Evolutionary conservation across 2,888 invertebrate genomes (phyloP).

Genomic region (Macaria notata): DNA sequence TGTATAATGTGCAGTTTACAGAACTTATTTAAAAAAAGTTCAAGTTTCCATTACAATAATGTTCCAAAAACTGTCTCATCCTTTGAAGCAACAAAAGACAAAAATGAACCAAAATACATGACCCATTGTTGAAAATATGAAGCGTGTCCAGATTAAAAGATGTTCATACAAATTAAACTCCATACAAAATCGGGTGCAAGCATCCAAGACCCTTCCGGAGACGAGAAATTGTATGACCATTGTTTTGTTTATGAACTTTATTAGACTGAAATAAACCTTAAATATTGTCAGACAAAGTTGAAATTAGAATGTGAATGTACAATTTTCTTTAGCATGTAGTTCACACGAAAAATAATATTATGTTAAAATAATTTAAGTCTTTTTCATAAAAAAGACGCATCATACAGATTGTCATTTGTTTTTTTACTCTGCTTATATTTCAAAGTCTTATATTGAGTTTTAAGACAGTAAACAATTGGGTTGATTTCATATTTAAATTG

Average conservation of each 20-base stretch:
- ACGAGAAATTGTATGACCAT: conserved; percentile 57
- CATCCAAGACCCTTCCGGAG: conserved; percentile 42
- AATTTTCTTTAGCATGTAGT: neutral
- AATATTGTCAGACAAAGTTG: conserved; percentile 9
- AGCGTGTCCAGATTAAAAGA: conserved; percentile 31
- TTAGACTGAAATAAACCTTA: conserved; percentile 22
- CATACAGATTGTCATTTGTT: conserved; percentile 16
- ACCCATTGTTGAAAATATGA: conserved; percentile 34
- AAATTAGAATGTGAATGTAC: conserved; percentile 1
- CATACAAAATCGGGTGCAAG: conserved; percentile 49
- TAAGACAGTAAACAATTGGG: neutral
- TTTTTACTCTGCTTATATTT: conserved; percentile 5
- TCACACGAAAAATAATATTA: conserved; percentile 5
- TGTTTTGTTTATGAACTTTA: conserved; percentile 35
- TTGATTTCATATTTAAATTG: too few species aligned
- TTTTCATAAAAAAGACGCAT: conserved; percentile 4
- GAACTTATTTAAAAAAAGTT: too few species aligned
- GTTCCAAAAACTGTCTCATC: too few species aligned
- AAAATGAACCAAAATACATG: neutral
- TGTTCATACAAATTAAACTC: conserved; percentile 44
- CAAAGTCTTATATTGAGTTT: conserved; percentile 6
- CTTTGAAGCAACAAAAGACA: too few species aligned
- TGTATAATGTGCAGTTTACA: too few species aligned
- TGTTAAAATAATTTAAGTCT: conserved; percentile 17
- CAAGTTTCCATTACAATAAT: too few species aligned